Conservation (phyloP, 1,140 invertebrate genomes). For the Drosophila miranda region DNA sequence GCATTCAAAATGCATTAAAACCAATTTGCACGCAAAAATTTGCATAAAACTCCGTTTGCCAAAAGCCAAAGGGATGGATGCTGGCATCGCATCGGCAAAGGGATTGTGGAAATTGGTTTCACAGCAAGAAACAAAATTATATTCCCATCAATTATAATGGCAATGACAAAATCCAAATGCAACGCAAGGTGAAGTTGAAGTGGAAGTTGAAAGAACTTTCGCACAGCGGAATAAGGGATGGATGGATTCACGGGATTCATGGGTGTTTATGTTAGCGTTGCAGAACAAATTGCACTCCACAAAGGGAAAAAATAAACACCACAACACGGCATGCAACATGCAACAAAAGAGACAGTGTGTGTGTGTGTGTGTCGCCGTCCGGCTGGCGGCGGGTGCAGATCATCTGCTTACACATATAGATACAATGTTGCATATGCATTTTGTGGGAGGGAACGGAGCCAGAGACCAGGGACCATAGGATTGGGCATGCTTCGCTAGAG, state of each 20-base stretch:
- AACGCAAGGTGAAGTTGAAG: conserved; percentile 71
- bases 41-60: conserved; percentile 63
- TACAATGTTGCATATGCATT: conserved; percentile 20
- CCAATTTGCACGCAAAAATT: conserved; percentile 78
- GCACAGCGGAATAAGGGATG: conserved; percentile 6
- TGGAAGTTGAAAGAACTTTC: conserved; percentile 42
- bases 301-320: conserved; percentile 19
- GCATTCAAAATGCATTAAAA: conserved; percentile 81
- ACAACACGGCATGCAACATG: conserved; percentile 9
- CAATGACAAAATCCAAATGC: conserved; percentile 77
- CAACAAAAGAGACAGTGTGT: neutral
- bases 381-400: neutral
- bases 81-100: conserved; percentile 3
- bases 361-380: too few relatives aligned
- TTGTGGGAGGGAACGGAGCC: neutral
- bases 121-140: conserved; percentile 66
- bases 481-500: neutral
- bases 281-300: conserved; percentile 2
- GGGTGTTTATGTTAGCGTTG: neutral
- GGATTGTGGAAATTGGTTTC: conserved; percentile 20
- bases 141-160: conserved; percentile 79
- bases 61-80: conserved; percentile 9
- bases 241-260: neutral
- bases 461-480: too few relatives aligned
- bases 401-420: conserved; percentile 30